Evolutionary conservation across 30 jellyfish, hydroid and myxozoan genomes (phyloP).

Genomic region (Turritopsis dohrnii): DNA sequence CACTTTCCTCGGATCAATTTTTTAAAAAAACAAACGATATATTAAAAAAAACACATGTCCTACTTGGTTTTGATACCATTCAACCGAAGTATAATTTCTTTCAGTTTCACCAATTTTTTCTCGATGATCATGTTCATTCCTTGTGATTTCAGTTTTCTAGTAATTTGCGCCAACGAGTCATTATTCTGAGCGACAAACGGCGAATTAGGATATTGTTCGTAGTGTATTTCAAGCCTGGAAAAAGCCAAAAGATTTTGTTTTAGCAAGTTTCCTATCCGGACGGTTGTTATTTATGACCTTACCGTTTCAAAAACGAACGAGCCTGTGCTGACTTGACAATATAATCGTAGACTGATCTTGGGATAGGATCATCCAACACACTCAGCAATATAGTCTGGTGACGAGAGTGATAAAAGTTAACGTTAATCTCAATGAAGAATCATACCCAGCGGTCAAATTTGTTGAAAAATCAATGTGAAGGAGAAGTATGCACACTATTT

Average conservation of each 20-base stretch:
- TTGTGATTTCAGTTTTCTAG: slow-evolving; percentile 71
- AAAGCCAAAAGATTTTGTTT: no score
- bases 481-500: no score
- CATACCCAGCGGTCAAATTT: background rate
- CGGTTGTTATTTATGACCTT: background rate
- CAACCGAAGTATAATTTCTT: slow-evolving; percentile 52
- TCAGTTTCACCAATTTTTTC: slow-evolving; percentile 55
- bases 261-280: no score
- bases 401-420: no score
- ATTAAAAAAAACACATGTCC: background rate
- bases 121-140: slow-evolving; percentile 77
- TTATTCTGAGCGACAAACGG: slow-evolving; percentile 13
- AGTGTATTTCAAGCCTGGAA: slow-evolving; percentile 30
- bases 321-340: slow-evolving; percentile 67
- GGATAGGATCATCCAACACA: slow-evolving; percentile 77
- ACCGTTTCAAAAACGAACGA: slow-evolving; percentile 48
- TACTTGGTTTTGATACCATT: slow-evolving; percentile 57
- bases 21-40: no score
- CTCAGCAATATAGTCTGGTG: slow-evolving; percentile 61
- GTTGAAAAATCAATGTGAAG: background rate
- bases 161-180: slow-evolving; percentile 46
- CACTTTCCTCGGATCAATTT: no score
- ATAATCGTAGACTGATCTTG: slow-evolving; percentile 79
- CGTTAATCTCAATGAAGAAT: no score
- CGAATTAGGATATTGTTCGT: background rate